Evolutionary conservation across 1,140 invertebrate species (phyloP), one percentile per base, ranked within the genome.

Genomic region (Neotoxoptera formosana): DNA sequence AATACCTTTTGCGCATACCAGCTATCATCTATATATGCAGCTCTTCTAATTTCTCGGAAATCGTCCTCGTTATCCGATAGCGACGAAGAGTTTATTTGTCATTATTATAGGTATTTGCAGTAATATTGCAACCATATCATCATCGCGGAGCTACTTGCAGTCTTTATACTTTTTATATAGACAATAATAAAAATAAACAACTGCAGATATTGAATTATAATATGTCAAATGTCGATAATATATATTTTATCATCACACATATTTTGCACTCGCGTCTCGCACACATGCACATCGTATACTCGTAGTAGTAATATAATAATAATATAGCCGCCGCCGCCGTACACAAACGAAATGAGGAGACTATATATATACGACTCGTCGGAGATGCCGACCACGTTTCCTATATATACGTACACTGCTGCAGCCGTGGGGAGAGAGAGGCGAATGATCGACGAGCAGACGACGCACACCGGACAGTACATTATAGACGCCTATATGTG

Each of bases 321-420:
- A 56, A 25, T 67, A 30, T 25, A n/a, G 60, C 30, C 60, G 9
- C n/a, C n/a, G n/a, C n/a, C n/a, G 11, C 60, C 4, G 30, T 67
- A 9, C 30, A n/a, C 60, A 76, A 76, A n/a, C n/a, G 14, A n/a
- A 21, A 81, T 30, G 41, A 34, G 41, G 41, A 76, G 60, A 91
- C 90, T n/a, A n/a, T n/a, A n/a, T n/a, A n/a, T n/a, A n/a, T n/a
- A n/a, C n/a, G n/a, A 81, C 86, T 67, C 34, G 41, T 91, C 90
- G 48, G 90, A 91, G 90, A 91, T 91, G 90, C 90, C 90, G 90
- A 76, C 90, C 90, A 91, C 90, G 90, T 91, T 91, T 51, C 60
- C 51, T 53, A 51, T 53, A n/a, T n/a, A n/a, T n/a, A n/a, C n/a
- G n/a, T n/a, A n/a, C n/a, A 67, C 60, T 1, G 6, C 60, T 76